A percentile compares a stretch with the other conserved stretches of the same genome.
Conservation (phyloP, 2,888 invertebrate genomes). For the Chrysotoxum bicinctum region DNA sequence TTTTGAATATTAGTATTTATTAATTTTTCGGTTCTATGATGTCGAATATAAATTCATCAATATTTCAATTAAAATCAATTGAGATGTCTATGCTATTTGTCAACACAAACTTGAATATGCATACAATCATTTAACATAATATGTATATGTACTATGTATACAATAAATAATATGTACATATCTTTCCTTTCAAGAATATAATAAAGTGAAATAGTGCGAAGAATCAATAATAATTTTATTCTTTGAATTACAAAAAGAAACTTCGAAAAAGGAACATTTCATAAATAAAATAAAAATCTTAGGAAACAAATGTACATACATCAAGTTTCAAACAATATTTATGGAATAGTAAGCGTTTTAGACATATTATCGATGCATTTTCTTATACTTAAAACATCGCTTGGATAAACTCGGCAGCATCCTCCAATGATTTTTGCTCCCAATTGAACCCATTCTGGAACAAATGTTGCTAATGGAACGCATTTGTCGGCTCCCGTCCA, state of each 20-base stretch:
- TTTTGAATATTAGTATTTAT: neutral
- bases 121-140: too few species aligned
- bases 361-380: slow-evolving; percentile 78
- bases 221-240: neutral
- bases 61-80: neutral
- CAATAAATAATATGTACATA: neutral
- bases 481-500: slow-evolving; percentile 88
- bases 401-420: slow-evolving; percentile 93
- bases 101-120: too few species aligned
- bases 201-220: neutral
- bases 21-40: too few species aligned
- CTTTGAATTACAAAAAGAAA: neutral
- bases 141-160: too few species aligned
- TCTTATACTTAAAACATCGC: slow-evolving; percentile 89
- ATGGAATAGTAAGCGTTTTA: neutral
- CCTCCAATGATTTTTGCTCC: slow-evolving; percentile 94
- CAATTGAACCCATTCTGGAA: slow-evolving; percentile 89
- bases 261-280: neutral
- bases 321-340: neutral
- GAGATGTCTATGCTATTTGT: neutral
- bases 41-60: too few species aligned
- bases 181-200: neutral
- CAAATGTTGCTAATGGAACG: slow-evolving; percentile 86
- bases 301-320: neutral
- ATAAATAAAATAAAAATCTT: neutral